These are phyloP conservation scores for fruit fly (Drosophila melanogaster) DNA, from an alignment of 1,140 invertebrate species.

Conservation along the genomic window DNA sequence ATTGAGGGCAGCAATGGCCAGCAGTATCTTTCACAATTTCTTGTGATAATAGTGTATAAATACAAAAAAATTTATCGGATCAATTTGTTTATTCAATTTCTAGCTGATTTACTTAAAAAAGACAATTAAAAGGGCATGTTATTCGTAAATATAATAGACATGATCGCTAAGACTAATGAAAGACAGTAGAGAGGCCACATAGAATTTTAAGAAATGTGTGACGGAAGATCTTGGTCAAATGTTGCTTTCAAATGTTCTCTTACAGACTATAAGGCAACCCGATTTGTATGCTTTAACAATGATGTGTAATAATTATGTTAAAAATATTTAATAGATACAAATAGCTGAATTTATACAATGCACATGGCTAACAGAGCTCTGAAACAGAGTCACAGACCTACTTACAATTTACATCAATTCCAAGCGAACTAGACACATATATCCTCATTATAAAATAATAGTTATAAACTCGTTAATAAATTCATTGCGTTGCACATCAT, in stretches of 20 bases:
- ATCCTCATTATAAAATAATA: conserved; percentile 64
- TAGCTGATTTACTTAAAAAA: conserved; percentile 64
- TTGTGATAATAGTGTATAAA: not conserved
- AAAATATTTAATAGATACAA: conserved; percentile 58
- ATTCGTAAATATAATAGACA: conserved; percentile 57
- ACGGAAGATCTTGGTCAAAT: conserved; percentile 52
- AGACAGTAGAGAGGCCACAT: conserved; percentile 41
- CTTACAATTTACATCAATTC: conserved; percentile 75
- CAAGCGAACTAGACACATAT: conserved; percentile 63
- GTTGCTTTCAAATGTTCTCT: conserved; percentile 60
- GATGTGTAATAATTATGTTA: conserved; percentile 44
- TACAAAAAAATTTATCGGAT: conserved; percentile 35
- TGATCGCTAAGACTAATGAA: conserved; percentile 62
- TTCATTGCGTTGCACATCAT: conserved; percentile 79
- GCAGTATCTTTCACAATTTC: no score
- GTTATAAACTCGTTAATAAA: conserved; percentile 83
- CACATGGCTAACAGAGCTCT: conserved; percentile 49
- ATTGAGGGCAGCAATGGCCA: no score
- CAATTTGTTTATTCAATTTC: conserved; percentile 77
- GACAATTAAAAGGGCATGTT: conserved; percentile 63
- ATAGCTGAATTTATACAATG: conserved; percentile 69
- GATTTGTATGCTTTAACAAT: conserved; percentile 64
- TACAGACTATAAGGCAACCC: conserved; percentile 77
- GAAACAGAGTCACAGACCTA: conserved; percentile 43
- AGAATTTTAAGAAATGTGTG: conserved; percentile 19